phyloP scores from a whole-genome alignment of 2,797 vertebrate genomes.

The Phaenicophaeus curvirostris region DNA sequence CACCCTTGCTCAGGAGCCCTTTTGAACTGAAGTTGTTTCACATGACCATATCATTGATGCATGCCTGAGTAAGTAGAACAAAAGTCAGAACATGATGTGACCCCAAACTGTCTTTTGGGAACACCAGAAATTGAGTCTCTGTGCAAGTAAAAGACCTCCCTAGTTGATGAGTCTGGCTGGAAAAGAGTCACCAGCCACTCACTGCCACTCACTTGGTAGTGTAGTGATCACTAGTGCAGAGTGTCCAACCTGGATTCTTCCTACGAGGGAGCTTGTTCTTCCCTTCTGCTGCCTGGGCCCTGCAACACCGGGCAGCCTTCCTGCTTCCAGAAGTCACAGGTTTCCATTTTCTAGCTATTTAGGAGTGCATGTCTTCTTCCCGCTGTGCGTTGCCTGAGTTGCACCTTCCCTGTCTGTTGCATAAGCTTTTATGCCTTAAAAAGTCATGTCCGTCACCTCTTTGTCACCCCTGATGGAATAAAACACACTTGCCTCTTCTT shows the following conservation, averaged over 20 bases:
- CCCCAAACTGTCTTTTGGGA: background rate
- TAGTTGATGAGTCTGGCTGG: background rate
- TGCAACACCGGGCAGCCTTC: background rate
- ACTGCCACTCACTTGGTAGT: background rate
- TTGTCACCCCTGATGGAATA: background rate
- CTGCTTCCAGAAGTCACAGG: background rate
- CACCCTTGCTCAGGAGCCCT: background rate
- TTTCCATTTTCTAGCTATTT: background rate
- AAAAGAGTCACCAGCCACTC: background rate
- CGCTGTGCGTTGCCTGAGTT: background rate
- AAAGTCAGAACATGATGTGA: background rate
- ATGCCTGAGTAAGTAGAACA: background rate
- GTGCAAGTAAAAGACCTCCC: background rate
- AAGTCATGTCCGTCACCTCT: background rate
- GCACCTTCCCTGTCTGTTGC: background rate
- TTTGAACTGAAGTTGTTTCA: background rate
- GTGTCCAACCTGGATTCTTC: background rate
- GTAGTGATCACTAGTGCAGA: background rate
- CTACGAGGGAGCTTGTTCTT: background rate
- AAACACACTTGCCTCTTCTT: background rate
- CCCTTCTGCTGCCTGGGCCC: background rate
- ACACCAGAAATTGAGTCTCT: background rate
- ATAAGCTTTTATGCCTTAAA: background rate
- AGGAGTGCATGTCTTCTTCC: background rate
- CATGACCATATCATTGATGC: background rate